Conservation (phyloP, 23 tunicate genomes). For the Styela plicata region DNA sequence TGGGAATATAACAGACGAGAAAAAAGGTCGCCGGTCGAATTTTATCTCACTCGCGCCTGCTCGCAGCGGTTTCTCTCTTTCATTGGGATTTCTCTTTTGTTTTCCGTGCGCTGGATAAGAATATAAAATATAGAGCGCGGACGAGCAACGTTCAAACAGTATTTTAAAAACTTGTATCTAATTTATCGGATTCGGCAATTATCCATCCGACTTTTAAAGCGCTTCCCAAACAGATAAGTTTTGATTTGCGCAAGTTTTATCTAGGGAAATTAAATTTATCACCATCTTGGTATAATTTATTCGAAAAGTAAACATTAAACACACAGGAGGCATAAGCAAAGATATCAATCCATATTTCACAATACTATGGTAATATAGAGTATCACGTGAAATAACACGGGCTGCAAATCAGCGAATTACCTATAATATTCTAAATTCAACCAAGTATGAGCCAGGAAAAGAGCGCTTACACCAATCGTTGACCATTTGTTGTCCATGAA, state of each 20-base stretch:
- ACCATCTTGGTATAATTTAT: background rate
- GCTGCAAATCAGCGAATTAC: no score
- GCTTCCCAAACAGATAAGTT: background rate
- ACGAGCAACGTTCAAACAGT: background rate
- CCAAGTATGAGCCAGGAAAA: no score
- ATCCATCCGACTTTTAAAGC: background rate
- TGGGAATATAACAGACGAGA: background rate
- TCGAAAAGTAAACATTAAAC: background rate
- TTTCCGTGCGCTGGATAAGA: background rate
- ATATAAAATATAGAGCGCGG: background rate
- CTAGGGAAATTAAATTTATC: background rate
- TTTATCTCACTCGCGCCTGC: background rate
- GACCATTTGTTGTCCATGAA: no score
- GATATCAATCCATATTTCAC: background rate
- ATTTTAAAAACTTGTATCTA: background rate
- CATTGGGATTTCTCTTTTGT: background rate
- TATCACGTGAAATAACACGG: background rate
- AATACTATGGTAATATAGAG: background rate
- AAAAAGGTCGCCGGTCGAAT: background rate
- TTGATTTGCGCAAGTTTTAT: background rate
- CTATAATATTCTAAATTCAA: no score
- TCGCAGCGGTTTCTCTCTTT: background rate
- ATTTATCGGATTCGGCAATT: background rate
- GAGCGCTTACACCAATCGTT: no score
- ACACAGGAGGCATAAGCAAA: background rate